Evolutionary conservation across 2,113 vertebrate genomes (phyloP).

Genomic region (Plectropomus leopardus): DNA sequence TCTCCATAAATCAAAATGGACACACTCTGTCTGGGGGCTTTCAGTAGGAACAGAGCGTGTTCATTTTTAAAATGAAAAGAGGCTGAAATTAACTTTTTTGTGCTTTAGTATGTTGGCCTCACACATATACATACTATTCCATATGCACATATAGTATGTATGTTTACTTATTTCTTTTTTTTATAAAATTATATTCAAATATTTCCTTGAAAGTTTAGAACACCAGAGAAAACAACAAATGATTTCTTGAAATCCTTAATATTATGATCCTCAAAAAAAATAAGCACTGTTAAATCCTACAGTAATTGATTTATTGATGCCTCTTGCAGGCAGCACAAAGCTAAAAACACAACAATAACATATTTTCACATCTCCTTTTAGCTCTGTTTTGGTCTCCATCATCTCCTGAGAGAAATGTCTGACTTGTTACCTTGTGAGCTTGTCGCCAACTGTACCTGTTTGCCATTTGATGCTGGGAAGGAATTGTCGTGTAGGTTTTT

Average conservation of each 20-base stretch:
- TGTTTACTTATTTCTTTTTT: neutral
- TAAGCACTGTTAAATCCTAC: too few relatives aligned
- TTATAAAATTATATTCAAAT: neutral
- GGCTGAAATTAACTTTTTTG: constrained; percentile 54
- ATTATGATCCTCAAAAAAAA: too few relatives aligned
- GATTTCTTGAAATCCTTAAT: neutral
- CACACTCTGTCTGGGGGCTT: constrained; percentile 73
- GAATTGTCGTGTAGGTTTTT: neutral
- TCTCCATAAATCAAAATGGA: constrained; percentile 79
- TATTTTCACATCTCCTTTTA: too few relatives aligned
- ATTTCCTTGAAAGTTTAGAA: neutral
- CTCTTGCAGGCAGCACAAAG: too few relatives aligned
- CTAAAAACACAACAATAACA: too few relatives aligned
- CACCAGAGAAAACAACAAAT: neutral
- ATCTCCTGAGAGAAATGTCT: neutral
- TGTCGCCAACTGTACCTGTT: neutral
- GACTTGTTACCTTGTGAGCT: too few relatives aligned
- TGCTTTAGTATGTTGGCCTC: constrained; percentile 1
- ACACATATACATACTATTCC: neutral
- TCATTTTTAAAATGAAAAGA: constrained; percentile 63
- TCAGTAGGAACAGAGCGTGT: constrained; percentile 52
- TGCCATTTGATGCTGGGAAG: neutral
- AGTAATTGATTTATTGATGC: too few relatives aligned
- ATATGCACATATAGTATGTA: neutral
- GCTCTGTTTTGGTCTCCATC: too few relatives aligned